Percentiles rank a stretch among this genome's conserved stretches.
Evolutionary conservation across 2,113 vertebrate genomes (phyloP).

Genomic region (Ceyx melanurus): DNA sequence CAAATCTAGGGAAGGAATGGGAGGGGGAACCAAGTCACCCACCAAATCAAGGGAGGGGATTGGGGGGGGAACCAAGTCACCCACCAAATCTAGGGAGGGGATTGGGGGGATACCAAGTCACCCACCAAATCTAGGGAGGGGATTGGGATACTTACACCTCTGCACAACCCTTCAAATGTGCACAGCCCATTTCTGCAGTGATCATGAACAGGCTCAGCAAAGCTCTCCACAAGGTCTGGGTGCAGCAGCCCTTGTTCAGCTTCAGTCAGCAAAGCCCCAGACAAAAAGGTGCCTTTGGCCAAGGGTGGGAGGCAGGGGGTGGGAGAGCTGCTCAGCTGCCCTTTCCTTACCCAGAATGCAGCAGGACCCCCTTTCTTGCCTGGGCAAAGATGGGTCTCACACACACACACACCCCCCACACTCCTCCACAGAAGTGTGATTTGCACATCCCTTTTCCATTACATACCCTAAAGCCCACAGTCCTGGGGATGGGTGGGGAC

Average conservation of each 20-base stretch:
- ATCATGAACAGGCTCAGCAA: accelerated
- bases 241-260: background rate
- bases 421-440: no score
- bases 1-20: no score
- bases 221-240: background rate
- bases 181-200: background rate
- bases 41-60: no score
- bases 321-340: background rate
- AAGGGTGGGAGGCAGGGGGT: no score
- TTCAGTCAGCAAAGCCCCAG: background rate
- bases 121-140: no score
- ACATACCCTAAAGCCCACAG: background rate
- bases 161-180: background rate
- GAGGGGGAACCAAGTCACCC: no score
- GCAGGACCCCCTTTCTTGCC: background rate
- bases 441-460: background rate
- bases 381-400: background rate
- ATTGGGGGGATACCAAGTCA: no score
- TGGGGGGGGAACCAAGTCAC: background rate
- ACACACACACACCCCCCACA: no score
- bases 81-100: no score
- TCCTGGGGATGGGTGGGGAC: background rate
- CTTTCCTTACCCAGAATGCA: background rate
- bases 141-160: no score
- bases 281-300: background rate